phyloP scores from a whole-genome alignment of 2,113 vertebrate genomes.

The Nematolebias whitei region DNA sequence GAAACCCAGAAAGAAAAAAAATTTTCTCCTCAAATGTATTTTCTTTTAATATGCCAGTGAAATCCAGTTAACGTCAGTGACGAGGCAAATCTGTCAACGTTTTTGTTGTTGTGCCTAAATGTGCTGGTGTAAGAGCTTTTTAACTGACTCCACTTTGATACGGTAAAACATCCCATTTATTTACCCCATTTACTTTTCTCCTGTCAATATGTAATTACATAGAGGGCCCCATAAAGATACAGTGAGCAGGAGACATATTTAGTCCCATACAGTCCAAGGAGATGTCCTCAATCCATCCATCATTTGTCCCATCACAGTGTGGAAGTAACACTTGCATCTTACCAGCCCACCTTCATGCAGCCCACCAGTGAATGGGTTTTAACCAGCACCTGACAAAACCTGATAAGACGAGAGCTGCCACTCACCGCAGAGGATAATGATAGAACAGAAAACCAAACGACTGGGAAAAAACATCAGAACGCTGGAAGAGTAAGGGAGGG shows the following conservation, averaged over 20 bases:
- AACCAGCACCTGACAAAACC: conserved; percentile 65
- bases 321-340: conserved; percentile 48
- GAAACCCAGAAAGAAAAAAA: no score
- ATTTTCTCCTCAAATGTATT: no score
- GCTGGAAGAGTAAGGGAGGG: conserved; percentile 11
- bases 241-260: conserved; percentile 17
- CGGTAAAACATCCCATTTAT: neutral
- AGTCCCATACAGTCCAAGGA: conserved; percentile 18
- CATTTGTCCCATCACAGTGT: conserved; percentile 23
- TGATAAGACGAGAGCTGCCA: conserved; percentile 69
- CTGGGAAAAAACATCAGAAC: conserved; percentile 33
- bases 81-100: no score
- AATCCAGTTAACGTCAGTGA: no score
- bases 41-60: no score
- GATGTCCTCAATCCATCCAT: conserved; percentile 14
- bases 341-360: conserved; percentile 60
- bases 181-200: neutral
- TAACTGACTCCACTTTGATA: neutral
- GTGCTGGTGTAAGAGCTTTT: neutral
- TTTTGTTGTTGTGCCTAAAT: neutral
- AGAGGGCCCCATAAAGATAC: conserved; percentile 19
- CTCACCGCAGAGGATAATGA: conserved; percentile 52
- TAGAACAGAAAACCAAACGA: conserved; percentile 39
- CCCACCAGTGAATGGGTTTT: conserved; percentile 53
- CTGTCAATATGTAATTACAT: neutral